phyloP scores from a whole-genome alignment of 2,888 invertebrate genomes.

The Terebella lapidaria region DNA sequence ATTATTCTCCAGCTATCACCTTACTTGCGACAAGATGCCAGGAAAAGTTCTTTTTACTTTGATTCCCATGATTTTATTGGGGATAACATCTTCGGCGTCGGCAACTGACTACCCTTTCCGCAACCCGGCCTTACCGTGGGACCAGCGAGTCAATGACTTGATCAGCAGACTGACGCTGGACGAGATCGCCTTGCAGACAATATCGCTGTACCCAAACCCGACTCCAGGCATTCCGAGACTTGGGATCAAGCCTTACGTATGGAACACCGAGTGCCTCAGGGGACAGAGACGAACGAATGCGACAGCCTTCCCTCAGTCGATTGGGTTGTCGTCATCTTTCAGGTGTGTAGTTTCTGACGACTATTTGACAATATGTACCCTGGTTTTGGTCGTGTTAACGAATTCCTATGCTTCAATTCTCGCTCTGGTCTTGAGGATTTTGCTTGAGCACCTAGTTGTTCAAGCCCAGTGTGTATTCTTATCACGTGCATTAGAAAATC shows the following conservation, averaged over 20 bases:
- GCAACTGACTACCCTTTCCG: conserved; percentile 41
- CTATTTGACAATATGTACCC: no score
- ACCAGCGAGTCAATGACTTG: conserved; percentile 38
- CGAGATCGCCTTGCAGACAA: conserved; percentile 28
- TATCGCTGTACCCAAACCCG: conserved; percentile 2
- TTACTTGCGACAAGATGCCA: no score
- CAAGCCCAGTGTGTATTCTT: no score
- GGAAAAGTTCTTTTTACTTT: no score
- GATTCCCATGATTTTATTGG: no score
- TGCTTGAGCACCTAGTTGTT: neutral
- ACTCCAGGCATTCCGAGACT: conserved; percentile 43
- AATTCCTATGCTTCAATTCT: no score
- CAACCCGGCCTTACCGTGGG: conserved; percentile 38
- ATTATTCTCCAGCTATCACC: no score
- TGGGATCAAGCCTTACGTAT: conserved; percentile 41
- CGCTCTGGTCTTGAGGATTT: no score
- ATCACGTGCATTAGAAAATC: no score
- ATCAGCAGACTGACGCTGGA: conserved; percentile 35
- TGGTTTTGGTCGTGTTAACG: no score
- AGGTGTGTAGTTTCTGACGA: conserved; percentile 35
- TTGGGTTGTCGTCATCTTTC: conserved; percentile 45
- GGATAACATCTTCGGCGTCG: no score
- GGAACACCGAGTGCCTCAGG: conserved; percentile 46
- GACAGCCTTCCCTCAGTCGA: conserved; percentile 36
- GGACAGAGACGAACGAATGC: conserved; percentile 40